These are phyloP conservation scores for Leucoptera coffeella DNA, from an alignment of 2,888 invertebrate species.

Conservation along the genomic window DNA sequence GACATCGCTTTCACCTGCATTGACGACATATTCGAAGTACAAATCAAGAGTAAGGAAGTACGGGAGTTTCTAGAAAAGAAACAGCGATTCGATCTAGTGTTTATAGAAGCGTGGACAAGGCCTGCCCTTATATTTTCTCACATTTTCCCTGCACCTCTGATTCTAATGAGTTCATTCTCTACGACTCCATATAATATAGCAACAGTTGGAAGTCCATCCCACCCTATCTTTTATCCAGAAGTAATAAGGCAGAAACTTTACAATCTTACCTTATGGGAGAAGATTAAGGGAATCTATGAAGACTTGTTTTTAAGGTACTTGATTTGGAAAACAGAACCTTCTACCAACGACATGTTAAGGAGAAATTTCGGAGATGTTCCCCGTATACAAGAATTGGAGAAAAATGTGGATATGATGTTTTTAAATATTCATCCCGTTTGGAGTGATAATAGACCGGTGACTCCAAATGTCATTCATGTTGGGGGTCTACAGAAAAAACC, in stretches of 20 bases:
- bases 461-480: conserved; percentile 6
- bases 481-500: conserved; percentile 6
- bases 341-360: neutral
- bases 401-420: conserved; percentile 7
- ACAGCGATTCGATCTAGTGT: neutral
- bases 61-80: conserved; percentile 1
- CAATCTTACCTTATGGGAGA: conserved; percentile 1
- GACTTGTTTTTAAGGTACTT: neutral
- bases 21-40: neutral
- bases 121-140: neutral
- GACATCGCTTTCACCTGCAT: neutral
- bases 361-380: conserved; percentile 6
- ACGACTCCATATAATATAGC: neutral
- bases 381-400: conserved; percentile 3
- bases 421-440: conserved; percentile 5
- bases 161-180: neutral
- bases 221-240: conserved; percentile 1
- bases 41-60: neutral
- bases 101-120: neutral
- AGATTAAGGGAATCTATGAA: conserved; percentile 1
- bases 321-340: neutral
- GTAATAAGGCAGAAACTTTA: neutral
- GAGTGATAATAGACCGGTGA: conserved; percentile 4
- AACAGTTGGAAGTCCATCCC: conserved; percentile 1
- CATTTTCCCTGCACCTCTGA: conserved; percentile 1